phyloP scores from a whole-genome alignment of 1,140 invertebrate genomes.

The Olivierus martensii region DNA sequence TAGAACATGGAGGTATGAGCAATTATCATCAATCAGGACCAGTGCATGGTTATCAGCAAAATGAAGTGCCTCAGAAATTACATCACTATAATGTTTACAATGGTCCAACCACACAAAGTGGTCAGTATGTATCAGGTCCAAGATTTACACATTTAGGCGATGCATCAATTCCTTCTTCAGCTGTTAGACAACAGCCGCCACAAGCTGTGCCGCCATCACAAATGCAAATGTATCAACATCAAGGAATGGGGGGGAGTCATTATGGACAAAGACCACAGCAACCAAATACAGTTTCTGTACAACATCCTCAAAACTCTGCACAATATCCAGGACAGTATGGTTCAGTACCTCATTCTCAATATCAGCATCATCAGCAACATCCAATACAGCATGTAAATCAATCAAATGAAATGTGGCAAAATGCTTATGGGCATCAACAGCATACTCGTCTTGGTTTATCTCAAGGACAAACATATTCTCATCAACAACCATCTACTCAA shows the following conservation, averaged over 20 bases:
- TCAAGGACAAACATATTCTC: conserved; percentile 9
- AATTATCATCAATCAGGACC: conserved; percentile 14
- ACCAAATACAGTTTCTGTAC: conserved; percentile 4
- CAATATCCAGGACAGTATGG: conserved; percentile 15
- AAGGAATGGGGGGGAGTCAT: conserved; percentile 5
- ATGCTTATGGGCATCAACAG: conserved; percentile 12
- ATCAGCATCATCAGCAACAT: conserved; percentile 11
- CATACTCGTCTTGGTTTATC: conserved; percentile 11
- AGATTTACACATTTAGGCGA: conserved; percentile 15
- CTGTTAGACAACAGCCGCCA: conserved; percentile 6
- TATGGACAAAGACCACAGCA: conserved; percentile 11
- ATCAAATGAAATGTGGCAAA: conserved; percentile 13
- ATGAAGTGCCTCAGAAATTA: conserved; percentile 18
- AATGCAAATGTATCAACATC: conserved; percentile 11
- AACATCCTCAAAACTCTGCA: conserved; percentile 8
- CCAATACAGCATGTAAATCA: conserved; percentile 10
- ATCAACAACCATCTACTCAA: conserved; percentile 10
- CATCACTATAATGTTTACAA: conserved; percentile 15
- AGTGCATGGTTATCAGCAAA: conserved; percentile 15
- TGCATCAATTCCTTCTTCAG: conserved; percentile 11
- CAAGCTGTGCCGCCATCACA: conserved; percentile 11
- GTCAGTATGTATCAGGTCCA: conserved; percentile 14
- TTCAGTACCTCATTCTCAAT: conserved; percentile 7
- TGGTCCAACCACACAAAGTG: conserved; percentile 11
- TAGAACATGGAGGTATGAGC: conserved; percentile 7